Base-by-base conservation (phyloP, 2,797 vertebrate species). In the Tympanoctomys barrerae region DNA sequence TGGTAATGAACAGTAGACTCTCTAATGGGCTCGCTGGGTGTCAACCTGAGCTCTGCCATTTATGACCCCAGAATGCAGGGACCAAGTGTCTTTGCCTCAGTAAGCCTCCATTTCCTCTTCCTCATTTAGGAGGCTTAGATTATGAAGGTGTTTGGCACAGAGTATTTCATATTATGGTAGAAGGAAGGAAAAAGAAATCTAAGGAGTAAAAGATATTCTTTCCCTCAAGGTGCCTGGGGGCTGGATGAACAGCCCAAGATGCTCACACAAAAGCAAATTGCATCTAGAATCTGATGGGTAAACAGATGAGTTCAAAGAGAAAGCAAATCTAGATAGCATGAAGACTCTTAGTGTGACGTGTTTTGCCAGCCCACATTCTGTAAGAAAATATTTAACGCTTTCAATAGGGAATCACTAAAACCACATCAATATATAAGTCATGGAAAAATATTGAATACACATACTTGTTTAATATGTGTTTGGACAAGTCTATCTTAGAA, bases 41-140 rank as follows among this genome's bases (percentile, higher is more conserved):
- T 24, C 14, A 8, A 0, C 46, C 39, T 68, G 39, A 14, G 3
- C 31, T 81, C 62, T 87, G 61, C 10, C 36, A 33, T 18, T 78
- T 82, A 19, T 24, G 80, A 84, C 28, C 39, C 7, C 4, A 11
- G 49, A 84, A 46, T 64, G 39, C 24, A 22, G 0, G 42, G 70
- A 36, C 49, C 49, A 81, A 46, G 18, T n/a, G 71, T 2, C 31
- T 22, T 70, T 10, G 46, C 81, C 5, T 64, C 1, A 22, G 13
- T 64, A 39, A 57, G 2, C 26, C n/a, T 89, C 68, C 36, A 61
- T 22, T 89, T 96, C 33, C 46, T 94, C 49, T 91, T 96, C 33
- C 52, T 95, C 49, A 42, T 14, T 46, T 61, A 59, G 46, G 71
- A 93, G 18, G 11, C 64, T 87, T 89, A 80, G 26, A 89, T 80